Evolutionary conservation across 2,888 invertebrate genomes (phyloP), one percentile per base, ranked within the genome.

Genomic region (Nomada ferruginata): DNA sequence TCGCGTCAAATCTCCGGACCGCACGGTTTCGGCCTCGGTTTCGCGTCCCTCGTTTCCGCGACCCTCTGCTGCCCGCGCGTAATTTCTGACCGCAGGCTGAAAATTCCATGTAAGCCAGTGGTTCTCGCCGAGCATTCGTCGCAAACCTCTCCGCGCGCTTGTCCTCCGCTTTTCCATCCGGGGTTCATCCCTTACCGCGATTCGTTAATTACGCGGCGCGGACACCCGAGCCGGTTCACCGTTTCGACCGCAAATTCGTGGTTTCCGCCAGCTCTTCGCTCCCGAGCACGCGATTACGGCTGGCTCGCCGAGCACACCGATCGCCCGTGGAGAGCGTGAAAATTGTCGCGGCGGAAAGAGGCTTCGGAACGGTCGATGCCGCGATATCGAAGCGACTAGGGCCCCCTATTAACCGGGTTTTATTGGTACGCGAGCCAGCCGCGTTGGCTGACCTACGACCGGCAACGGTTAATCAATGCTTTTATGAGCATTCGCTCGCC

Each of bases 391-490:
- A 84, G 82, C 85, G 78, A 79, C 83, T 85, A 85, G 83, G 76
- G 69, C 79, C 70, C 82, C 86, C 90, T 87, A 90, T 92, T 91
- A 91, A 90, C 82, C 86, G 82, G 89, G 82, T 91, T 92, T 91
- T 91, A 91, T 90, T 89, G 88, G 89, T 86, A 89, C 87, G 85
- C 79, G 86, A 85, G 85, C 82, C 69, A 65, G 72, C 82, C 74
- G 83, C 82, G 85, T 78, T 83, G 85, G 85, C 86, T 86, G 90
- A 91, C 90, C 90, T 90, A 89, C 90, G 91, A 91, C 90, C 91
- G 90, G 89, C 89, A 92, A 92, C 92, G 88, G 93, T 92, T 93
- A 92, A 93, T 92, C 92, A 91, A 92, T 92, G 92, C 91, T 91
- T 92, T 93, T 92, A 92, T 89, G 92, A 92, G 90, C 90, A 90